Evolutionary conservation across 2,113 vertebrate genomes (phyloP), one percentile per base, ranked within the genome.

Genomic region (Coregonus clupeaformis): DNA sequence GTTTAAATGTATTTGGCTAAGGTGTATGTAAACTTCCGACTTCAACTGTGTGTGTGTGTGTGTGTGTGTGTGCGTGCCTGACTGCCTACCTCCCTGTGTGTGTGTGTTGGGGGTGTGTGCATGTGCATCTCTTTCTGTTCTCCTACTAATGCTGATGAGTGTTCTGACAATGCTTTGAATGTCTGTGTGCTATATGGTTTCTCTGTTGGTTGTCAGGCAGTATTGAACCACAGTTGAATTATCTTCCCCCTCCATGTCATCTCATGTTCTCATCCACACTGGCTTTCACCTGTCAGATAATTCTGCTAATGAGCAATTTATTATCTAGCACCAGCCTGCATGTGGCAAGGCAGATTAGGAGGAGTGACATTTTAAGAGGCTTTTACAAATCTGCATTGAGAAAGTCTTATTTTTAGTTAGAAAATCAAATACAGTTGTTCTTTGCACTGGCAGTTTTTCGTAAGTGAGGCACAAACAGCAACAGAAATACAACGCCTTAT

Each of bases 291-390:
- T 45, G 63, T 71, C 64, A 67, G 24, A 36, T 67, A 69, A 74
- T 55, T 29, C 60, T 30, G 57, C 25, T 74, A 79, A 79, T 79
- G 63, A 70, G 67, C 59, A 22, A 45, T 64, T 74, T 69, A 29
- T 29, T 45, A n/a, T 49, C 20, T 4, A 25, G 47, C 70, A 42
- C 27, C 45, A 68, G 45, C 30, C 3, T 55, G 45, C 42, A n/a
- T 20, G 27, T 14, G 12, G 1, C 18, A 32, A 67, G 30, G 30
- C 13, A 16, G 18, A 7, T 32, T 64, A 25, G 3, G 22, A 62
- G 4, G 3, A 11, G 59, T n/a, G 59, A 62, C 6, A 12, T 22
- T 16, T 25, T 22, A 22, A 62, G 2, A 62, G 63, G 65, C n/a
- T 25, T 30, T 32, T 69, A 16, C 16, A 36, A 71, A 73, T 59